These are phyloP conservation scores for Dinothrombium tinctorium DNA, from an alignment of 1,140 invertebrate genomes.

Conservation along the genomic window DNA sequence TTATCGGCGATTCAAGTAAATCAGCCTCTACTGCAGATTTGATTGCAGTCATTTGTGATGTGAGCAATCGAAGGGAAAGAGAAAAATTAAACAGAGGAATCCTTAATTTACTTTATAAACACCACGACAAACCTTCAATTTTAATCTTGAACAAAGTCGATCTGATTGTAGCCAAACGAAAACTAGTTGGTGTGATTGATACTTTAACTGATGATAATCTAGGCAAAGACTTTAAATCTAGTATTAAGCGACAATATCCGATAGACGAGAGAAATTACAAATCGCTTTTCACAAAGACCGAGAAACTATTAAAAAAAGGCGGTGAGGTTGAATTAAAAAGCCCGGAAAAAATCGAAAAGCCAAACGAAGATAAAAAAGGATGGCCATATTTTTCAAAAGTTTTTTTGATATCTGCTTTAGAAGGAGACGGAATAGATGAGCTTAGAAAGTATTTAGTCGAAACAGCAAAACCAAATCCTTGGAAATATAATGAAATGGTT, in stretches of 20 bases:
- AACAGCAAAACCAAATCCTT: constrained; percentile 4
- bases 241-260: too few relatives aligned
- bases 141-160: constrained; percentile 76
- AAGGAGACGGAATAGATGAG: constrained; percentile 44
- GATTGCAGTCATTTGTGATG: constrained; percentile 62
- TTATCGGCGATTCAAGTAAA: constrained; percentile 35
- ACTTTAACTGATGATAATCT: constrained; percentile 36
- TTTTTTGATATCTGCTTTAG: constrained; percentile 65
- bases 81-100: constrained; percentile 40
- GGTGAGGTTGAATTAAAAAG: background rate
- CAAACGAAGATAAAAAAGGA: background rate
- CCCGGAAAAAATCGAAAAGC: background rate
- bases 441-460: constrained; percentile 24
- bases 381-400: constrained; percentile 56
- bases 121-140: constrained; percentile 39
- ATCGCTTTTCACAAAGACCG: too few relatives aligned
- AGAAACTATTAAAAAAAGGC: background rate
- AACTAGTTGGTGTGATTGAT: constrained; percentile 31
- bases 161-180: constrained; percentile 42
- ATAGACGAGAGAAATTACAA: constrained; percentile 13
- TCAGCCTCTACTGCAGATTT: constrained; percentile 48
- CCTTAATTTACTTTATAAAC: constrained; percentile 35
- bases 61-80: constrained; percentile 38
- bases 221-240: constrained; percentile 16
- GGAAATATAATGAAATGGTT: constrained; percentile 19